phyloP scores from a whole-genome alignment of 1,140 invertebrate genomes.

The Bradynema listronoti region DNA sequence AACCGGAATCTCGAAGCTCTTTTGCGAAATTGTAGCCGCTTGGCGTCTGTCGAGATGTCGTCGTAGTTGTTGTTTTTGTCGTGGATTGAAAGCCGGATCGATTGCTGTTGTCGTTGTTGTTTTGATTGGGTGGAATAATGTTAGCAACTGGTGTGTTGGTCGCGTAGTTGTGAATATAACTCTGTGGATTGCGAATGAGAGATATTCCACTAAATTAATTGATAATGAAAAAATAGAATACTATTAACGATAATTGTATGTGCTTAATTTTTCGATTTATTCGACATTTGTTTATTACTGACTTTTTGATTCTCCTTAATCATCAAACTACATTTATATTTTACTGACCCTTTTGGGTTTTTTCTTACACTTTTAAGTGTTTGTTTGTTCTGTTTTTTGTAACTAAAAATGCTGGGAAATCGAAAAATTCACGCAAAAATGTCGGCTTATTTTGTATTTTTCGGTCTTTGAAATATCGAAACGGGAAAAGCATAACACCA shows the following conservation, averaged over 20 bases:
- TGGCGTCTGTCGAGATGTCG: not conserved
- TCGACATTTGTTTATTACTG: not conserved
- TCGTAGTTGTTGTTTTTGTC: not conserved
- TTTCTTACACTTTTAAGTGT: too few species aligned
- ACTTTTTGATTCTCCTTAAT: not conserved
- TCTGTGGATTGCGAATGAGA: not conserved
- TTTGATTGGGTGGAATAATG: not conserved
- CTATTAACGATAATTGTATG: not conserved
- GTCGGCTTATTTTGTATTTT: too few species aligned
- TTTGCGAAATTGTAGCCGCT: constrained; percentile 2
- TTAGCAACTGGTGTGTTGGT: not conserved
- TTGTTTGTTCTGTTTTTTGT: too few species aligned
- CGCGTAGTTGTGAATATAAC: constrained; percentile 1
- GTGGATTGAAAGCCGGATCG: too few species aligned
- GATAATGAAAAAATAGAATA: not conserved
- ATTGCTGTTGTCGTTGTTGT: not conserved
- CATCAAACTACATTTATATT: not conserved
- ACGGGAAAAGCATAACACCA: too few species aligned
- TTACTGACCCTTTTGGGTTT: not conserved
- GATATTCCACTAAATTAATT: too few species aligned
- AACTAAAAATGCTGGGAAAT: too few species aligned
- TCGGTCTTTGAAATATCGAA: too few species aligned
- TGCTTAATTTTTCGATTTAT: not conserved
- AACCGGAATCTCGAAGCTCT: constrained; percentile 8
- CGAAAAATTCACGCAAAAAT: too few species aligned